These are phyloP conservation scores for Cephus rjabovi DNA, from an alignment of 2,888 invertebrate species.

Conservation along the genomic window DNA sequence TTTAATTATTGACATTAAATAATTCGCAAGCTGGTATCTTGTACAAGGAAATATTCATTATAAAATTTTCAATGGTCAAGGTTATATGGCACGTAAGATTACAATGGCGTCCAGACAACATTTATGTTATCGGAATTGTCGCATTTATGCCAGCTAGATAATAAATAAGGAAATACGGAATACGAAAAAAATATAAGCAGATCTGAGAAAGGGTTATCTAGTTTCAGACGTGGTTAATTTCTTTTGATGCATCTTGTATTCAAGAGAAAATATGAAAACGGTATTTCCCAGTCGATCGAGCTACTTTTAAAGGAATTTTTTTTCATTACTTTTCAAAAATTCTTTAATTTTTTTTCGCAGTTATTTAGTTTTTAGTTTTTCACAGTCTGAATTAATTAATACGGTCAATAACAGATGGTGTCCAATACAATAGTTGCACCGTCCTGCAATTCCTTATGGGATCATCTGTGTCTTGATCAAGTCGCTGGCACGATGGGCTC, in stretches of 20 bases:
- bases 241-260: neutral
- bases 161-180: neutral
- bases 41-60: neutral
- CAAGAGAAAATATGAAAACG: neutral
- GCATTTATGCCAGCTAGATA: neutral
- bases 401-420: constrained; percentile 35
- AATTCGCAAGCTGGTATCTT: neutral
- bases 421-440: constrained; percentile 22
- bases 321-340: neutral
- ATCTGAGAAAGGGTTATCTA: neutral
- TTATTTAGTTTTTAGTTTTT: neutral
- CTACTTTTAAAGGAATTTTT: too few species aligned
- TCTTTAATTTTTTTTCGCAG: neutral
- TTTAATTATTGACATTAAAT: neutral
- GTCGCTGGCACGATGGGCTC: constrained; percentile 30
- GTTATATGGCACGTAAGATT: neutral
- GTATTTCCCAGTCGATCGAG: neutral
- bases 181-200: neutral
- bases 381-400: neutral
- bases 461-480: constrained; percentile 41
- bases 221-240: neutral
- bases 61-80: neutral
- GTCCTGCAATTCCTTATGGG: constrained; percentile 43
- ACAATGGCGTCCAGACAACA: neutral
- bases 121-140: neutral